Conservation (phyloP, 2,797 vertebrate genomes). For the Crenuchus spilurus region DNA sequence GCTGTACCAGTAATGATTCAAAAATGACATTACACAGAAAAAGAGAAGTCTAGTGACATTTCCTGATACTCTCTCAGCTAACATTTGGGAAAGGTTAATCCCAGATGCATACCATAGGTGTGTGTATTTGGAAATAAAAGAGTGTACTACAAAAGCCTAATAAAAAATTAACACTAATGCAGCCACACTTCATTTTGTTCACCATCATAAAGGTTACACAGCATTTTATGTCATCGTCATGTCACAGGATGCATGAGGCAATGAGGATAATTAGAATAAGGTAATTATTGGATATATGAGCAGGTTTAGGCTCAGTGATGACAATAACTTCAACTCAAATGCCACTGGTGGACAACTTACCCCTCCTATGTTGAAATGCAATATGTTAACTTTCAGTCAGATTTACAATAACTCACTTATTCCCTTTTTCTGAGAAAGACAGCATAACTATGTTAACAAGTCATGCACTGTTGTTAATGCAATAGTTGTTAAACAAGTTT, state of each 20-base stretch:
- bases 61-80: background rate
- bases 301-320: background rate
- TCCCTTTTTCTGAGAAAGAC: background rate
- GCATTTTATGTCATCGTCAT: slow-evolving; percentile 18
- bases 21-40: background rate
- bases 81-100: slow-evolving; percentile 25
- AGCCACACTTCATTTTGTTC: slow-evolving; percentile 4
- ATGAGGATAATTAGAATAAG: slow-evolving; percentile 4
- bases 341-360: background rate
- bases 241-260: background rate
- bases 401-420: background rate
- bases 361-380: background rate
- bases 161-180: background rate
- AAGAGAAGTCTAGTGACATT: background rate
- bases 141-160: background rate
- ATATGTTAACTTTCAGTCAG: background rate
- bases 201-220: slow-evolving; percentile 20
- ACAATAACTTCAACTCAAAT: slow-evolving; percentile 14
- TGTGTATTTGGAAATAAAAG: background rate
- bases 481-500: background rate
- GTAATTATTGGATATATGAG: background rate
- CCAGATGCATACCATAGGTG: background rate
- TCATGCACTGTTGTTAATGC: background rate
- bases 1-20: background rate
- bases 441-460: background rate